Evolutionary conservation across 2,888 invertebrate genomes (phyloP), one percentile per base, ranked within the genome.

Genomic region (Trachelus iudaicus): DNA sequence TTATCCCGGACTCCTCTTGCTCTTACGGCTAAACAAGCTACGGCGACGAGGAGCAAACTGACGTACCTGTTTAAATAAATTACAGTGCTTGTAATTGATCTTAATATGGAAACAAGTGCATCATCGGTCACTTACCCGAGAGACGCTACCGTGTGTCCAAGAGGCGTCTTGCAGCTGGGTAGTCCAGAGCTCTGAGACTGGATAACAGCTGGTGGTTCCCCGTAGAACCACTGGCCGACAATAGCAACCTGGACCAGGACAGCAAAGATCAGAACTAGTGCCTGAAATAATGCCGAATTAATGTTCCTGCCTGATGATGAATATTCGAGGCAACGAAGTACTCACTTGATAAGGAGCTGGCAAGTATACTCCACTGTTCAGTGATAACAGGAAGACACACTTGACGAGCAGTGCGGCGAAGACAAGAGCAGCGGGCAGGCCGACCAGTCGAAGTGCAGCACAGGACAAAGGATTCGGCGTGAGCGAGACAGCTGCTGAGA

Each of bases 371-470:
- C 97, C 97, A 77, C 96, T 95, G 92, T 98, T 97, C 81, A 98
- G 94, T 89, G 98, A 97, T 84, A 98, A 95, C 80, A 98, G 94
- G 91, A 98, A 98, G 84, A 98, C 97, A 92, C 98, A 97, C 92
- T 98, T 98, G 83, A 98, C 98, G 86, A 98, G 94, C 75, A 98
- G 94, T 0, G 98, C 96, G 69, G 97, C 96, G 92, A 98, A 98
- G 80, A 98, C 96, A 78, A 98, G 94, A 76, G 97, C 96, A 85
- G 97, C 96, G 12, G 97, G 94, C 30, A 96, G 94, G 76, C 97
- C 97, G 73, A 96, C 95, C 85, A 97, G 95, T 76, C 97, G 94
- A 82, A 96, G 95, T 34, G 96, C 94, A 76, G 96, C 96, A 88
- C 97, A 98, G 33, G 96, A 96, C 78, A 96, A 93, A 76, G 95